Evolutionary conservation across 2,888 invertebrate species (phyloP).

Genomic region (Cephus pygmeus): DNA sequence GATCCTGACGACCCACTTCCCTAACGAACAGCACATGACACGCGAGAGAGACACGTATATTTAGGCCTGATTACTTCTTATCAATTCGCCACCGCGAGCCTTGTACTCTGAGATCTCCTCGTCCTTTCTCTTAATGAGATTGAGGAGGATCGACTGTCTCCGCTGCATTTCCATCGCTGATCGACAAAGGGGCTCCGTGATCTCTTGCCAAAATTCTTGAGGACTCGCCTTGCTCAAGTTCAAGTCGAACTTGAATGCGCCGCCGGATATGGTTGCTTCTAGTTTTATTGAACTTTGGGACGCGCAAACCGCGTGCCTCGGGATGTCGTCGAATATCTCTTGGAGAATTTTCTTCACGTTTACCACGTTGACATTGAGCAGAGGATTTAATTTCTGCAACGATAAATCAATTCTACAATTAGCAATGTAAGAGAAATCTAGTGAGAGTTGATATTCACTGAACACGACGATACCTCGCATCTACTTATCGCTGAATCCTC

Average conservation of each 20-base stretch:
- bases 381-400: conserved; percentile 51
- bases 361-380: conserved; percentile 40
- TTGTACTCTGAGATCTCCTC: conserved; percentile 57
- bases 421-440: background rate
- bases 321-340: conserved; percentile 45
- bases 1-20: too few relatives aligned
- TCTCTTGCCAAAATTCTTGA: conserved; percentile 43
- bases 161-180: conserved; percentile 41
- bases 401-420: background rate
- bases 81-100: conserved; percentile 51
- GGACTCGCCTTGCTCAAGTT: conserved; percentile 41
- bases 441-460: background rate
- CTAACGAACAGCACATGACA: background rate
- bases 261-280: conserved; percentile 40
- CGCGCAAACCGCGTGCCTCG: conserved; percentile 33
- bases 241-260: conserved; percentile 47
- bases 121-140: conserved; percentile 55
- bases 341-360: conserved; percentile 39
- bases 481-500: conserved; percentile 35
- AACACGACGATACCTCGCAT: conserved; percentile 38
- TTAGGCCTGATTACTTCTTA: conserved; percentile 42
- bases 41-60: conserved; percentile 2
- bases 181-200: conserved; percentile 49
- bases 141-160: conserved; percentile 42
- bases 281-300: conserved; percentile 42